Evolutionary conservation across 2,113 vertebrate species (phyloP).

Genomic region (Myotis davidii): DNA sequence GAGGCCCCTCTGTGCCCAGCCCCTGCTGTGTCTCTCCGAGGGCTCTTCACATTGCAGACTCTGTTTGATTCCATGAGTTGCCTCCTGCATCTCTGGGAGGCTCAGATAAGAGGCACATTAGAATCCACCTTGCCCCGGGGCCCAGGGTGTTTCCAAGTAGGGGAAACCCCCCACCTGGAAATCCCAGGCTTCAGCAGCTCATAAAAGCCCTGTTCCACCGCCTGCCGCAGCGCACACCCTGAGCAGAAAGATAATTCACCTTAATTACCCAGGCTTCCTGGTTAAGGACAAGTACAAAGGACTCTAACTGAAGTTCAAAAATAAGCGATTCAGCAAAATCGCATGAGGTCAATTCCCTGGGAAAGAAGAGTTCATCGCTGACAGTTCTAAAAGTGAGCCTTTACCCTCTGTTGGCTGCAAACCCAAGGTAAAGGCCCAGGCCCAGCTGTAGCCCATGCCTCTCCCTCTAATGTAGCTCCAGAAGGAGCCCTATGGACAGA

Average conservation of each 20-base stretch:
- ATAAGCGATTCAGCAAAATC: not conserved
- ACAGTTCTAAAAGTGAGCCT: not conserved
- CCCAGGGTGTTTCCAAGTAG: not conserved
- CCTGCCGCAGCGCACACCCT: not conserved
- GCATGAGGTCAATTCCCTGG: not conserved
- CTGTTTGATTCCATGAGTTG: not conserved
- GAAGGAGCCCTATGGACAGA: not conserved
- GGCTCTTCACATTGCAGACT: not conserved
- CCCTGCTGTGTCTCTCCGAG: not conserved
- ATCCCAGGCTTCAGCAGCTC: not conserved
- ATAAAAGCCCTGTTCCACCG: not conserved
- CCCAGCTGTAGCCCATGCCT: rapidly evolving
- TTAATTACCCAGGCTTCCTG: not conserved
- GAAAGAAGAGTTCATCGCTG: not conserved
- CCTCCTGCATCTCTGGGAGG: not conserved
- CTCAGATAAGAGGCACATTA: not conserved
- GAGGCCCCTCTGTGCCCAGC: not conserved
- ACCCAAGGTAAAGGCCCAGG: not conserved
- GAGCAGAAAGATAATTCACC: not conserved
- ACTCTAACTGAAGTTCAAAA: not conserved
- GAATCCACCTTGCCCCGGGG: not conserved
- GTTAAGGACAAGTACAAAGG: slow-evolving; percentile 46
- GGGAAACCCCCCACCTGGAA: not conserved
- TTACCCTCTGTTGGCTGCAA: not conserved
- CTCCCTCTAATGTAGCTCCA: rapidly evolving